Evolutionary conservation across 1,140 invertebrate species (phyloP).

Genomic region (Drosophila aff.): DNA sequence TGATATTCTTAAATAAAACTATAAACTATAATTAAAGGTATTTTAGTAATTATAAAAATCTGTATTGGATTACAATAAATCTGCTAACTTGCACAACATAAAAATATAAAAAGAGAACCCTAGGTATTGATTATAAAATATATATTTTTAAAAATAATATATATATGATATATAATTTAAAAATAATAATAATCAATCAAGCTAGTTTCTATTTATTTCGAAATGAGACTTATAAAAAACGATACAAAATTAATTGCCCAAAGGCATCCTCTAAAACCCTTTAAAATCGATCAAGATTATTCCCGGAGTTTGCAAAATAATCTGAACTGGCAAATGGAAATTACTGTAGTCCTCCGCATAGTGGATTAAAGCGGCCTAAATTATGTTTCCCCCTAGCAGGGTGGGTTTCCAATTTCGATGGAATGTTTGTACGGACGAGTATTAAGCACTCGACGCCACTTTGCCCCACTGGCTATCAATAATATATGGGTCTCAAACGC

Average conservation of each 20-base stretch:
- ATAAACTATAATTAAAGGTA: too few species aligned
- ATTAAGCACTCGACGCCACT: slow-evolving; percentile 14
- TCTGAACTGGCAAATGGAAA: slow-evolving; percentile 1
- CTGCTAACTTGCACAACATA: background rate
- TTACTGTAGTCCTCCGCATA: background rate
- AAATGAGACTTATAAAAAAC: background rate
- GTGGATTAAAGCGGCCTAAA: slow-evolving; percentile 1
- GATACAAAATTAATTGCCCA: background rate
- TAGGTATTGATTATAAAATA: background rate
- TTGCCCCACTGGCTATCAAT: slow-evolving; percentile 53
- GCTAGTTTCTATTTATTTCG: too few species aligned
- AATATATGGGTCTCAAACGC: slow-evolving; percentile 58
- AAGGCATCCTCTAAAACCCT: background rate
- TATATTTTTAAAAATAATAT: background rate
- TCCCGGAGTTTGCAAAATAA: background rate
- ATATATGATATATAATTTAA: too few species aligned
- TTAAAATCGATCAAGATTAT: background rate
- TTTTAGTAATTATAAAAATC: too few species aligned
- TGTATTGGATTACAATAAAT: background rate
- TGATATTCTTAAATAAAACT: too few species aligned
- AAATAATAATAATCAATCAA: too few species aligned
- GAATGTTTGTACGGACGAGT: slow-evolving; percentile 11
- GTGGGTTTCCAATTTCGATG: background rate
- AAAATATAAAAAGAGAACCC: background rate
- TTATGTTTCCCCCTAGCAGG: background rate